Percentiles rank a stretch among this genome's conserved stretches.
Evolutionary conservation across 2,113 vertebrate genomes (phyloP).

Genomic region (Carollia perspicillata): DNA sequence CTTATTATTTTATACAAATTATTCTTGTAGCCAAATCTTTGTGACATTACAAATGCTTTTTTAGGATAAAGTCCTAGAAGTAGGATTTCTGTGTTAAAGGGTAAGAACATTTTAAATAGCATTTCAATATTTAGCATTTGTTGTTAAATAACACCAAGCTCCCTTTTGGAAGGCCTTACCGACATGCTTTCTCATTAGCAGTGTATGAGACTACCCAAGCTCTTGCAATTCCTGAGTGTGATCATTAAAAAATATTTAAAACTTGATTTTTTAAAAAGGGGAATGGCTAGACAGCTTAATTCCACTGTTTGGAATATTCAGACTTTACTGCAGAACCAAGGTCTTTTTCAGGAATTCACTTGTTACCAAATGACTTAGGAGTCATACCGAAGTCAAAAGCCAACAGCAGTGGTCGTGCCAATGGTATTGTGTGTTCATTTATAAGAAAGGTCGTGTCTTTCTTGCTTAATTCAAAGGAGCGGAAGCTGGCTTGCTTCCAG

Average conservation of each 20-base stretch:
- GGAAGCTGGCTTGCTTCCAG: conserved; percentile 67
- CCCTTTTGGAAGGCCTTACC: neutral
- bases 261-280: neutral
- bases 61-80: neutral
- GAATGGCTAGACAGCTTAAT: neutral
- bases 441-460: conserved; percentile 55
- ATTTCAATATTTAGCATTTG: neutral
- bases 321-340: neutral
- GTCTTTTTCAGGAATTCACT: conserved; percentile 11
- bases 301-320: neutral
- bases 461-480: conserved; percentile 68
- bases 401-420: neutral
- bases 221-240: neutral
- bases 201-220: neutral
- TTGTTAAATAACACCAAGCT: neutral
- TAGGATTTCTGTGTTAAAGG: neutral
- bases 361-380: neutral
- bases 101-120: neutral
- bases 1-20: neutral
- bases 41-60: neutral
- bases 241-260: neutral
- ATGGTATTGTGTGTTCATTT: conserved; percentile 14
- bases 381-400: neutral
- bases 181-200: neutral
- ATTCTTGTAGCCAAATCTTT: neutral